phyloP scores from a whole-genome alignment of 2,797 vertebrate genomes.

The Enteromius argenteus region DNA sequence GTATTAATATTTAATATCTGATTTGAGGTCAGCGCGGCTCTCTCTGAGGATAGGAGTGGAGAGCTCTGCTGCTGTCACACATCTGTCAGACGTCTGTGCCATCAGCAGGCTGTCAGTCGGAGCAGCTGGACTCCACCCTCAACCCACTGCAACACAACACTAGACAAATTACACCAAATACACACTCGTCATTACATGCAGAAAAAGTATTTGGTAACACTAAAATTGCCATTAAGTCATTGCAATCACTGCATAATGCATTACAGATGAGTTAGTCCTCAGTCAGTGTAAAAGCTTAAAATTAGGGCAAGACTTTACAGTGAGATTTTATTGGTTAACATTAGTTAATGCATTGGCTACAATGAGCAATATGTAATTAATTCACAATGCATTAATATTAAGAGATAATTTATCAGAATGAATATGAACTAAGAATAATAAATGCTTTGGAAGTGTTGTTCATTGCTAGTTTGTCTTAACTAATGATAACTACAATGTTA shows the following conservation, averaged over 20 bases:
- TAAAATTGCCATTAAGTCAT: background rate
- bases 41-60: conserved; percentile 60
- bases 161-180: background rate
- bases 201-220: background rate
- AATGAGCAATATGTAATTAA: background rate
- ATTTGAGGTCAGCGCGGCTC: conserved; percentile 55
- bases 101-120: conserved; percentile 60
- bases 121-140: conserved; percentile 59
- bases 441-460: background rate
- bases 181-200: background rate
- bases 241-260: background rate
- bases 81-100: conserved; percentile 71
- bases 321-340: background rate
- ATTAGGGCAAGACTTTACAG: background rate
- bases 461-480: background rate
- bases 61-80: conserved; percentile 49
- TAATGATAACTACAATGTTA: background rate
- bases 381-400: background rate
- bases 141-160: conserved; percentile 25
- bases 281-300: background rate
- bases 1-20: conserved; percentile 69
- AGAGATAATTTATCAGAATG: background rate
- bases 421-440: background rate
- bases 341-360: background rate
- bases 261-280: background rate